Percentiles rank a stretch among this genome's conserved stretches.
Evolutionary conservation across 2,797 vertebrate species (phyloP).

Genomic region (Acropternis orthonyx): DNA sequence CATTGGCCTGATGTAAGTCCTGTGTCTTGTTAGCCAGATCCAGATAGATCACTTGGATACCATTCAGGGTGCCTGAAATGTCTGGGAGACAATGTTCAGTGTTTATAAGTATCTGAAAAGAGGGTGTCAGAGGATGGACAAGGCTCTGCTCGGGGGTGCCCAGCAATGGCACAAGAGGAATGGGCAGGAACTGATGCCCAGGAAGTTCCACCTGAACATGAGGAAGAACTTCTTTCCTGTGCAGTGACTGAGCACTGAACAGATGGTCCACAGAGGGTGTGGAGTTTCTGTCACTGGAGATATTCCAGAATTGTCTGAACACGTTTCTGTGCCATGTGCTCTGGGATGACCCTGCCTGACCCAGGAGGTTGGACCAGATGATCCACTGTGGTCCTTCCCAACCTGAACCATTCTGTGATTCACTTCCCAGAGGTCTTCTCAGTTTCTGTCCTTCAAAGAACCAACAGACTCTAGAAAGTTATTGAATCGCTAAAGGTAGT

Average conservation of each 20-base stretch:
- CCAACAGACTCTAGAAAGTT: neutral
- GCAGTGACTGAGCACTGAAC: neutral
- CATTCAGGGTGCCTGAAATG: neutral
- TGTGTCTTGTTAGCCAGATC: neutral
- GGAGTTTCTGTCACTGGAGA: neutral
- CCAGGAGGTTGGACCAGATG: neutral
- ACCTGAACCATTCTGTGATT: neutral
- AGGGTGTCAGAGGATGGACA: neutral
- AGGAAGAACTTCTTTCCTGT: neutral
- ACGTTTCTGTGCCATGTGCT: neutral
- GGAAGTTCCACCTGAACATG: neutral
- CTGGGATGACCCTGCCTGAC: no score
- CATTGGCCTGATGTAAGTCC: fast-evolving
- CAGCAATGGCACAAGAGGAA: neutral
- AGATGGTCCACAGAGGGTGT: neutral
- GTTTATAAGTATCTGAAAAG: neutral
- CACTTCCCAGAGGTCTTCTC: neutral
- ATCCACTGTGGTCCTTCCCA: no score
- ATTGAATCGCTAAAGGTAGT: neutral
- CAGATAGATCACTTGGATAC: neutral
- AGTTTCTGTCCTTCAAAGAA: neutral
- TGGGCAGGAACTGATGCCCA: neutral
- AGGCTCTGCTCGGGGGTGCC: neutral
- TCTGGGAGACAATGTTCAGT: neutral
- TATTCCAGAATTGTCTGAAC: neutral